Evolutionary conservation across 2,113 vertebrate genomes (phyloP).

Genomic region (Hemicordylus capensis): DNA sequence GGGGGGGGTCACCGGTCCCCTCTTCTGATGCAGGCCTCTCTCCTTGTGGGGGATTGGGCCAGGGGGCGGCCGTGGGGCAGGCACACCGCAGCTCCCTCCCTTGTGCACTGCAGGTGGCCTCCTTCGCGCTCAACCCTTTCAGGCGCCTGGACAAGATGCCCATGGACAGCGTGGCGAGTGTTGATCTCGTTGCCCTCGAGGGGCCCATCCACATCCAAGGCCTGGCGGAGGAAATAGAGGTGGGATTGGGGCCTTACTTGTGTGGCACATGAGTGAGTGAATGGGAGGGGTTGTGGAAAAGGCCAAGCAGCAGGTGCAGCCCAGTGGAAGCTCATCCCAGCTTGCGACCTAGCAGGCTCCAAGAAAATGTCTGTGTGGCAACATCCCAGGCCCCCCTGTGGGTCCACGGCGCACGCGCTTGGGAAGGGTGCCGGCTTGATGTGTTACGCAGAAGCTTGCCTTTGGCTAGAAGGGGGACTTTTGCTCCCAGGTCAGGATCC

Average conservation of each 20-base stretch:
- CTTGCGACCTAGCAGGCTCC: too few species aligned
- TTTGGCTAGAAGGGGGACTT: too few species aligned
- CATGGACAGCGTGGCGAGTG: slow-evolving; percentile 36
- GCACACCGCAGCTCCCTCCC: neutral
- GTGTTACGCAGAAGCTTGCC: too few species aligned
- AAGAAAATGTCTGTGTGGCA: too few species aligned
- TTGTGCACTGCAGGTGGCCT: slow-evolving; percentile 40
- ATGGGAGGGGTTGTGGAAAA: too few species aligned
- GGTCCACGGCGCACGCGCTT: too few species aligned
- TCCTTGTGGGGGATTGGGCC: neutral
- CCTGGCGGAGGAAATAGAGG: slow-evolving; percentile 59
- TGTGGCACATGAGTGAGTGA: too few species aligned
- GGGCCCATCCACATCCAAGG: slow-evolving; percentile 8
- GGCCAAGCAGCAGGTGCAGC: too few species aligned
- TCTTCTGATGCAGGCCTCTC: neutral
- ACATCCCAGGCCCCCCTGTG: too few species aligned
- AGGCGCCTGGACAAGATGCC: slow-evolving; percentile 20
- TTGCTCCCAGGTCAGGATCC: too few species aligned
- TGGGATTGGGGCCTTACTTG: slow-evolving; percentile 3
- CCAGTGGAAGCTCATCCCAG: too few species aligned
- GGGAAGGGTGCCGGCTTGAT: too few species aligned
- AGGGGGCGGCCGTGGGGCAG: neutral
- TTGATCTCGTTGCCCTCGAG: slow-evolving; percentile 35
- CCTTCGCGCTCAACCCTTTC: slow-evolving; percentile 62
- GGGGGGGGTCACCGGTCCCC: neutral